Evolutionary conservation across 2,888 invertebrate genomes (phyloP).

Genomic region (Lamellibrachia satsuma): DNA sequence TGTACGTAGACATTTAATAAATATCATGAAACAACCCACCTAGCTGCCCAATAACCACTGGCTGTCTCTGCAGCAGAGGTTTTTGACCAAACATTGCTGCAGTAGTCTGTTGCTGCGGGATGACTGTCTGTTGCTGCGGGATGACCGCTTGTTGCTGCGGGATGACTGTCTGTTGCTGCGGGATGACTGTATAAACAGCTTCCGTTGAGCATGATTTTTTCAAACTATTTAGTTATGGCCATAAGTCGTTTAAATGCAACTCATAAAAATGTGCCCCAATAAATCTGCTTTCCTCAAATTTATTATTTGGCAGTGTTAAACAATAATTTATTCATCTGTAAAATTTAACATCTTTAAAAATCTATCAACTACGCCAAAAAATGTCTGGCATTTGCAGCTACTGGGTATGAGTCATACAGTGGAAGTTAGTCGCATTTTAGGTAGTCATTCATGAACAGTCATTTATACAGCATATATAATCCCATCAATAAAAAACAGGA

Average conservation of each 20-base stretch:
- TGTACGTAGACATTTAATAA: neutral
- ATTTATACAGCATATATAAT: too few relatives aligned
- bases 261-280: neutral
- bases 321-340: neutral
- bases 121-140: neutral
- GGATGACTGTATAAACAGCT: neutral
- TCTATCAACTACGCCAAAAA: too few relatives aligned
- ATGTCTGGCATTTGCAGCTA: too few relatives aligned
- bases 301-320: neutral
- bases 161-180: neutral
- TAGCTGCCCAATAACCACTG: conserved; percentile 53
- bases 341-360: too few relatives aligned
- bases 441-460: too few relatives aligned
- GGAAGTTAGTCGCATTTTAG: too few relatives aligned
- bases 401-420: too few relatives aligned
- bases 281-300: neutral
- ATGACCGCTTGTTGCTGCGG: neutral
- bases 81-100: conserved; percentile 55
- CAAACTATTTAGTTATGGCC: neutral
- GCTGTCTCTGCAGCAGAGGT: conserved; percentile 50
- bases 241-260: neutral
- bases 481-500: too few relatives aligned
- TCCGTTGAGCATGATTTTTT: neutral
- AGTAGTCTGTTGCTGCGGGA: conserved; percentile 17
- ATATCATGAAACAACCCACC: conserved; percentile 40